A percentile compares a stretch with the other conserved stretches of the same genome.
Conservation (phyloP, 2,113 vertebrate genomes). For the Platysteira castanea region DNA sequence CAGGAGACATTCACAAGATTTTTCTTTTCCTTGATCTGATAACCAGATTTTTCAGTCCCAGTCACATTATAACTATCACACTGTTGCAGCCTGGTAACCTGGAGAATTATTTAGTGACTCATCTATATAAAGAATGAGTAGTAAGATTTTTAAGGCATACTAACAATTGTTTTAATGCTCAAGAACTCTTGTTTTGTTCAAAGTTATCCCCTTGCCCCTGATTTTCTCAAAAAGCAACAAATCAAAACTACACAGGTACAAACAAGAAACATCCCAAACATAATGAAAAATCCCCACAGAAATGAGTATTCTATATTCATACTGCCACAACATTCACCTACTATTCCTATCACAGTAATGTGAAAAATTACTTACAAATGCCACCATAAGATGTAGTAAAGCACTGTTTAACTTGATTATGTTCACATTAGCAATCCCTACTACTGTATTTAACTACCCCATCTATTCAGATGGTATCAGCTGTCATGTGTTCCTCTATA, state of each 20-base stretch:
- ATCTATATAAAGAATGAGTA: background rate
- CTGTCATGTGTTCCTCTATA: background rate
- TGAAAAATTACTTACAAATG: background rate
- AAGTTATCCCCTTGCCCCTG: background rate
- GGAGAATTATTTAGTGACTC: background rate
- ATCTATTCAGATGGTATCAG: background rate
- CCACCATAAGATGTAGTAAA: background rate
- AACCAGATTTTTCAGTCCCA: background rate
- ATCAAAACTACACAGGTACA: background rate
- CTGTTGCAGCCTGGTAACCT: background rate
- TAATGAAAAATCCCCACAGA: background rate
- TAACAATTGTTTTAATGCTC: background rate
- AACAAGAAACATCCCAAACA: background rate
- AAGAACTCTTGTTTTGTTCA: background rate
- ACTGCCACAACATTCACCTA: background rate
- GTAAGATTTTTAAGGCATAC: background rate
- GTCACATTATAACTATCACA: background rate
- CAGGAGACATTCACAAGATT: background rate
- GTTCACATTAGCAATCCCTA: background rate
- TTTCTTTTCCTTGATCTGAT: background rate
- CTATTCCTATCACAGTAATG: background rate
- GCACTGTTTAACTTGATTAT: background rate
- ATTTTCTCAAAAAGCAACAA: background rate
- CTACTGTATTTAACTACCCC: background rate
- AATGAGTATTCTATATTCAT: background rate